A percentile compares a stretch with the other conserved stretches of the same genome.
Evolutionary conservation across 2,888 invertebrate genomes (phyloP).

Genomic region (Rhodophaea formosa): DNA sequence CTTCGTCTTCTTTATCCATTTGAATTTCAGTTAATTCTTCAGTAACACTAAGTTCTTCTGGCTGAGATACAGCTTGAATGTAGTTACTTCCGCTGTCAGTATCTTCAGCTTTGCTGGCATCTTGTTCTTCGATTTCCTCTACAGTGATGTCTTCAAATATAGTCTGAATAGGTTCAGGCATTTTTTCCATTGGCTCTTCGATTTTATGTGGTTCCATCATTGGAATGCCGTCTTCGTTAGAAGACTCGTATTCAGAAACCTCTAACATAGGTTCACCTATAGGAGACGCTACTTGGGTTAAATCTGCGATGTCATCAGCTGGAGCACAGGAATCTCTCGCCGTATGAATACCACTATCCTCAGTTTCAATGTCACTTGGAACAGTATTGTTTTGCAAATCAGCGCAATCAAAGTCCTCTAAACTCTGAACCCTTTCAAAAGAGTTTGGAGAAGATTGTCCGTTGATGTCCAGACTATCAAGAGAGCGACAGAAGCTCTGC

Average conservation of each 20-base stretch:
- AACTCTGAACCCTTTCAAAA: constrained; percentile 83
- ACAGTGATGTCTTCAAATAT: constrained; percentile 63
- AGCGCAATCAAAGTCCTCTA: constrained; percentile 83
- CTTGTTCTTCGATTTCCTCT: constrained; percentile 72
- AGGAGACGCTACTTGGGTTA: constrained; percentile 72
- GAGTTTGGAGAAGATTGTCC: constrained; percentile 76
- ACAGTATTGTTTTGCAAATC: constrained; percentile 82
- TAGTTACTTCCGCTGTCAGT: constrained; percentile 72
- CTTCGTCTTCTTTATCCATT: constrained; percentile 78
- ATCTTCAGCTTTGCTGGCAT: constrained; percentile 58
- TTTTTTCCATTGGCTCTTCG: constrained; percentile 46
- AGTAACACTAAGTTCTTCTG: constrained; percentile 67
- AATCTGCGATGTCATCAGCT: constrained; percentile 86
- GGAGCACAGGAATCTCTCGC: constrained; percentile 90
- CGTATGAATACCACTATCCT: constrained; percentile 90
- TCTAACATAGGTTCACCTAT: constrained; percentile 70
- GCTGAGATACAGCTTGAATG: constrained; percentile 68
- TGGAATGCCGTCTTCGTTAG: constrained; percentile 63
- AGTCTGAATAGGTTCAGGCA: constrained; percentile 45
- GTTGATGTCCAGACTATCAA: constrained; percentile 84
- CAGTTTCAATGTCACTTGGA: constrained; percentile 84
- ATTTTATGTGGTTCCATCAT: constrained; percentile 53
- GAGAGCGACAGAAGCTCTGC: constrained; percentile 83
- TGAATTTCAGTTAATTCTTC: constrained; percentile 75
- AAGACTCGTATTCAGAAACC: constrained; percentile 71